phyloP scores from a whole-genome alignment of 2,113 vertebrate genomes.

The Conger conger region DNA sequence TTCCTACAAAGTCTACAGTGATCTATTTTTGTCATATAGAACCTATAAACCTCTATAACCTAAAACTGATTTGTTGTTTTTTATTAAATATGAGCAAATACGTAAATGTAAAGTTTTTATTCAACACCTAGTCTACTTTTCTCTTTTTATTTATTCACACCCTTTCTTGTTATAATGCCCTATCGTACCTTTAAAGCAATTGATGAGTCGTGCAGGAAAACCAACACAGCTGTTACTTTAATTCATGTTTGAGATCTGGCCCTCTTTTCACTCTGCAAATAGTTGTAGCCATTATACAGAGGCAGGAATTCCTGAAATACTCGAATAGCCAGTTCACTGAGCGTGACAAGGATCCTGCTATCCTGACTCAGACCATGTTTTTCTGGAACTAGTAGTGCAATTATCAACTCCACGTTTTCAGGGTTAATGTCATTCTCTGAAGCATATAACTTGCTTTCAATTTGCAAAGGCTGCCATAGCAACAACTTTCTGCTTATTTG shows the following conservation, averaged over 20 bases:
- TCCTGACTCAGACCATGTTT: not conserved
- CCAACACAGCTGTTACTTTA: not conserved
- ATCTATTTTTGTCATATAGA: too few relatives aligned
- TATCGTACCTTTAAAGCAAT: not conserved
- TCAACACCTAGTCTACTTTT: too few relatives aligned
- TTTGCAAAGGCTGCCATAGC: not conserved
- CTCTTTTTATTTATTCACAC: not conserved
- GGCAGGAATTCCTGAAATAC: not conserved
- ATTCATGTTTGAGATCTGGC: not conserved
- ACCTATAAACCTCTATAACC: too few relatives aligned
- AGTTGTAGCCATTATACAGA: not conserved
- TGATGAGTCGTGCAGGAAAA: not conserved
- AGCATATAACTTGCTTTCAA: not conserved
- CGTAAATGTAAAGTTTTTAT: too few relatives aligned
- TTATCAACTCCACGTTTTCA: not conserved
- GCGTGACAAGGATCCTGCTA: not conserved
- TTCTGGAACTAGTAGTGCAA: not conserved
- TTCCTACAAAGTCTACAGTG: too few relatives aligned
- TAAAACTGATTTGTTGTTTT: too few relatives aligned
- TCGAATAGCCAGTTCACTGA: not conserved
- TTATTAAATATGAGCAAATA: too few relatives aligned
- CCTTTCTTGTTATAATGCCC: not conserved
- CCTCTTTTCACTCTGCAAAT: not conserved
- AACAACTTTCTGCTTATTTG: not conserved
- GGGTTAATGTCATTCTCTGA: not conserved